Evolutionary conservation across 2,113 vertebrate genomes (phyloP).

Genomic region (Plecturocebus donacophilus): DNA sequence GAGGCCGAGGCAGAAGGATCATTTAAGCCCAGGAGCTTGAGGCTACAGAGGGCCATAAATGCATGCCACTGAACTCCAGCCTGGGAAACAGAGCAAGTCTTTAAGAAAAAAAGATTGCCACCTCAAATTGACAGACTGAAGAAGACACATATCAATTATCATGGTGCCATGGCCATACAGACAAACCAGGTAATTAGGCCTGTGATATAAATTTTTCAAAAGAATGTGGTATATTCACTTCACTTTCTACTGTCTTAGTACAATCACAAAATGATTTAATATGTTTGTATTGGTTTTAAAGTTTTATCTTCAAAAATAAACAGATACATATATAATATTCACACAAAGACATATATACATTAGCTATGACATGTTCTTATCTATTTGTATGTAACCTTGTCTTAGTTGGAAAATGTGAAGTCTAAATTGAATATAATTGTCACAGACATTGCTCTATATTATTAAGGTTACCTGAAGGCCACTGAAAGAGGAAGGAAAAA

Average conservation of each 20-base stretch:
- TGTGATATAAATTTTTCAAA: background rate
- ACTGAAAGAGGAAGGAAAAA: background rate
- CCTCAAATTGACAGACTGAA: background rate
- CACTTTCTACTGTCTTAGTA: background rate
- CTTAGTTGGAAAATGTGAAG: constrained; percentile 25
- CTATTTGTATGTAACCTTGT: background rate
- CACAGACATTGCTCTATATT: constrained; percentile 43
- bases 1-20: no score
- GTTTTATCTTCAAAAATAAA: background rate
- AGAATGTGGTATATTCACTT: background rate
- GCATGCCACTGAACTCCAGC: no score
- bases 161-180: background rate
- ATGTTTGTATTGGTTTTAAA: background rate
- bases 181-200: background rate
- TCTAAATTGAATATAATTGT: background rate
- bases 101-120: no score
- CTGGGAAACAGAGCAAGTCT: no score
- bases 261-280: background rate
- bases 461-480: constrained; percentile 19
- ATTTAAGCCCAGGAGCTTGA: no score
- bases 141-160: background rate
- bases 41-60: no score
- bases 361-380: background rate
- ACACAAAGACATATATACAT: background rate
- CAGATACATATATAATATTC: background rate